Base-by-base conservation (phyloP, 37 sponge, comb jelly and placozoan species). In the Spongilla lacustris region DNA sequence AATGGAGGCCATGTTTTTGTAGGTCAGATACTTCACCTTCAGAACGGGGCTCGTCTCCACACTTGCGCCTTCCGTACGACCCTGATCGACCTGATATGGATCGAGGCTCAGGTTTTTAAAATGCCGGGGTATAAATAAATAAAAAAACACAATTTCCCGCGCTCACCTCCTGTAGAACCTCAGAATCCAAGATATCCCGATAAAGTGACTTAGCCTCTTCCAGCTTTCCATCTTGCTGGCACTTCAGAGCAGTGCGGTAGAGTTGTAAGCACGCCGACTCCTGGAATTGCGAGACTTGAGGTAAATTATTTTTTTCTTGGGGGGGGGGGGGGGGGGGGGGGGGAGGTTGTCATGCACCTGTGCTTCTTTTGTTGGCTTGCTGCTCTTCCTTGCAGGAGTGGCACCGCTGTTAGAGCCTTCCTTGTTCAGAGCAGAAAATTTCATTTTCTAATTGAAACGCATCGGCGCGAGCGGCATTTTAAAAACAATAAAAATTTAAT, bases 341-440 rank as follows among this genome's bases (percentile, higher is more conserved):
- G 12, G 5, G 33, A 36, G 25, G 11, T 21, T 29, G 36, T 10
- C 24, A 37, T 77, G 31, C n/a, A 91, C 91, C 36, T 91, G 91
- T n/a, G 87, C 91, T 73, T 91, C 91, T 34, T 66, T 77, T 25
- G 91, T 91, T 14, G 90, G 90, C 74, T 49, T 80, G 17, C 77
- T 78, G 22, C 38, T 69, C 78, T 77, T 91, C 24, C 76, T 71
- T 0, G 87, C 33, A 48, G 83, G 83, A 32, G 81, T 29, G 2
- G 78, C 67, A 21, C 46, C 67, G 36, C 68, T 69, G 29, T 38
- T 68, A 13, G 87, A 86, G 26, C 37, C 78, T 38, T 91, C 82
- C 73, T 82, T 91, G 87, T 91, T 91, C 2, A 91, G 87, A 69
- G 91, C 87, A 36, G 91, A 48, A 82, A 91, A 91, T 49, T 77